Percentiles rank a stretch among this genome's conserved stretches.
These are phyloP conservation scores for Zaprionus obscuricornis DNA, from an alignment of 2,888 invertebrate species.

Conservation along the genomic window DNA sequence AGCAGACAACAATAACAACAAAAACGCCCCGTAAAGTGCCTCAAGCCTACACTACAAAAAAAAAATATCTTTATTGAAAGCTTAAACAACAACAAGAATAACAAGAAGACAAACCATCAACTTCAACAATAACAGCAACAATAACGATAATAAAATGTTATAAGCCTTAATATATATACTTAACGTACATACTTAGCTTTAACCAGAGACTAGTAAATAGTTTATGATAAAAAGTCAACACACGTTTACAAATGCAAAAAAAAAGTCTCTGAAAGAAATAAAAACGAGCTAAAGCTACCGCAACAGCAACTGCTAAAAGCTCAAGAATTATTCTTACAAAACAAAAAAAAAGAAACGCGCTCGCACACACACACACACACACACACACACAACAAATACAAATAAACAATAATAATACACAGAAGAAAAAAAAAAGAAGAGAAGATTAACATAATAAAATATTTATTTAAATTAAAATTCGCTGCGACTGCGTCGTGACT, in stretches of 20 bases:
- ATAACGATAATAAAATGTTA: constrained; percentile 37
- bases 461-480: constrained; percentile 51
- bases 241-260: constrained; percentile 30
- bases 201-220: constrained; percentile 49
- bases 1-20: constrained; percentile 12
- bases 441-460: constrained; percentile 15
- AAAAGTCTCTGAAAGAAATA: constrained; percentile 33
- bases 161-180: constrained; percentile 46
- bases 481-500: constrained; percentile 24
- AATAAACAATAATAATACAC: too few species aligned
- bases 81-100: constrained; percentile 40
- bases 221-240: constrained; percentile 42
- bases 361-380: constrained; percentile 39
- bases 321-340: background rate
- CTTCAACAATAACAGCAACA: constrained; percentile 23
- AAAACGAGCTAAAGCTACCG: constrained; percentile 16
- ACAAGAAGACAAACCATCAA: too few species aligned
- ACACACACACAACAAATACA: too few species aligned
- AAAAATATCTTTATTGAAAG: constrained; percentile 54
- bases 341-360: constrained; percentile 16
- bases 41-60: constrained; percentile 26
- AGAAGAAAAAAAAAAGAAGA: constrained; percentile 26
- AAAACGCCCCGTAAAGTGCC: constrained; percentile 9
- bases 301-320: constrained; percentile 10
- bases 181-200: constrained; percentile 25